Evolutionary conservation across 2,113 vertebrate species (phyloP).

Genomic region (Noturus placidus): DNA sequence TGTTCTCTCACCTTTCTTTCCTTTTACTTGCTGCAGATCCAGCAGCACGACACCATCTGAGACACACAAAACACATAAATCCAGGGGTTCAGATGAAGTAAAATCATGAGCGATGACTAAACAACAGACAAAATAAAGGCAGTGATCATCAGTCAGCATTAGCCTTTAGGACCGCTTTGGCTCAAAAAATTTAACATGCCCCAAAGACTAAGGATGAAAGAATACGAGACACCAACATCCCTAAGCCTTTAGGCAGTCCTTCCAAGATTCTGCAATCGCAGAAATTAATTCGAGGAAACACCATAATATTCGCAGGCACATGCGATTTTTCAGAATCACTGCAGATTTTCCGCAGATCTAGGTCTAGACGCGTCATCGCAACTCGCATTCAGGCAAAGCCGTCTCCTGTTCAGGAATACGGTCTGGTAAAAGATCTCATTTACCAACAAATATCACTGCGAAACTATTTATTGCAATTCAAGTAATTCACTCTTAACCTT

Average conservation of each 20-base stretch:
- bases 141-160: neutral
- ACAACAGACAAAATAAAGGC: neutral
- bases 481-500: neutral
- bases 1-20: constrained; percentile 77
- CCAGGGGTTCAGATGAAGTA: neutral
- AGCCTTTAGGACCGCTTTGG: neutral
- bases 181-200: neutral
- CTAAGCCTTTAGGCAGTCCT: neutral
- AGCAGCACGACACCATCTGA: constrained; percentile 88
- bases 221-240: neutral
- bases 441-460: too few species aligned
- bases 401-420: too few species aligned
- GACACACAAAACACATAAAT: constrained; percentile 16
- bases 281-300: too few species aligned
- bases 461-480: too few species aligned
- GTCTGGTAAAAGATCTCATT: too few species aligned
- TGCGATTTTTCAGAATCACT: too few species aligned
- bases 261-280: too few species aligned
- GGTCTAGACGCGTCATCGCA: too few species aligned
- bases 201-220: neutral
- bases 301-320: too few species aligned
- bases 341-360: too few species aligned
- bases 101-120: neutral
- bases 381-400: too few species aligned
- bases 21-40: constrained; percentile 80